Percentiles rank a stretch among this genome's conserved stretches.
Conservation (phyloP, 1,140 invertebrate species). For the Drosophila albomicans region DNA sequence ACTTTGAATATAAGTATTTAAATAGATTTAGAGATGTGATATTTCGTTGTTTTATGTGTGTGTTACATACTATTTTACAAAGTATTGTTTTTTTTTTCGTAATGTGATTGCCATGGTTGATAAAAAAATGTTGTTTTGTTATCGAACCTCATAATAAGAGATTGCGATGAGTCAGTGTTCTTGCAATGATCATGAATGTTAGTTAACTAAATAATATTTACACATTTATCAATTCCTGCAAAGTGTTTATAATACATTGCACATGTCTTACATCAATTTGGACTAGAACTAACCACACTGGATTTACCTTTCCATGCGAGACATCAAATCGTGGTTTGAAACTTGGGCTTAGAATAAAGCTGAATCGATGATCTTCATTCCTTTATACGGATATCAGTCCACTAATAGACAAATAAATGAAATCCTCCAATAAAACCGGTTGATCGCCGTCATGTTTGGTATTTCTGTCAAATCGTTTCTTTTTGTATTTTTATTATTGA, state of each 20-base stretch:
- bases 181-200: slow-evolving; percentile 29
- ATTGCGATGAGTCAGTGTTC: slow-evolving; percentile 2
- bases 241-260: slow-evolving; percentile 38
- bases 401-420: slow-evolving; percentile 3
- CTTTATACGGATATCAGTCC: background rate
- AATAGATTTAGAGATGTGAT: background rate
- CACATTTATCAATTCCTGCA: slow-evolving; percentile 23
- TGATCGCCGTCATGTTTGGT: slow-evolving; percentile 23
- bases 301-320: slow-evolving; percentile 40
- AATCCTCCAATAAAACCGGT: slow-evolving; percentile 23
- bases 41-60: slow-evolving; percentile 19
- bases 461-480: slow-evolving; percentile 76
- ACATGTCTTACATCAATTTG: slow-evolving; percentile 11
- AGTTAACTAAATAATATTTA: slow-evolving; percentile 39
- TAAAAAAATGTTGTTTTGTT: slow-evolving; percentile 2
- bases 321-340: background rate
- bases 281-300: slow-evolving; percentile 3
- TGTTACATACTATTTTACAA: slow-evolving; percentile 26
- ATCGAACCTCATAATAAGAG: background rate
- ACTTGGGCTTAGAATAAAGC: background rate
- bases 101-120: slow-evolving; percentile 41
- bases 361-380: background rate
- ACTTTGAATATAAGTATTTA: slow-evolving; percentile 75
- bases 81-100: slow-evolving; percentile 40
- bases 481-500: slow-evolving; percentile 83